These are phyloP conservation scores for Glaucopsyche alexis DNA, from an alignment of 2,888 invertebrate species.

Conservation along the genomic window DNA sequence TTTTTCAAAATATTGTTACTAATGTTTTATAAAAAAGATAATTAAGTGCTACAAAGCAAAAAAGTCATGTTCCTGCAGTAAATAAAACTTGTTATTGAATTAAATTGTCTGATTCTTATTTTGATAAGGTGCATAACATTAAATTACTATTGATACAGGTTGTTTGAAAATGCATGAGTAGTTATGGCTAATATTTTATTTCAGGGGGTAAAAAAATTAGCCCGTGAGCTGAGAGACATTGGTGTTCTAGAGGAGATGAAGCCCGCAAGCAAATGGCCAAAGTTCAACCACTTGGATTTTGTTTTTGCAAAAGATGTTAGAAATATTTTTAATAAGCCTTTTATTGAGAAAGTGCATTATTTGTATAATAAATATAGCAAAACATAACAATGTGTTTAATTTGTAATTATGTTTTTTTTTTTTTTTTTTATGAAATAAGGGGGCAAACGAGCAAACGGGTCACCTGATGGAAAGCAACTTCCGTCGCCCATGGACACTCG, in stretches of 20 bases:
- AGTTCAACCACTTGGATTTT: conserved; percentile 73
- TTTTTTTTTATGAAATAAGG: too few relatives aligned
- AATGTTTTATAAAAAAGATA: background rate
- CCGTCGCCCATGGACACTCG: too few relatives aligned
- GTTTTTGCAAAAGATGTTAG: conserved; percentile 67
- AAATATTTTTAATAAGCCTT: conserved; percentile 56
- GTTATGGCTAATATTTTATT: conserved; percentile 35
- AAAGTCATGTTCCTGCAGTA: background rate
- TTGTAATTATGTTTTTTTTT: background rate
- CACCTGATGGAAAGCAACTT: too few relatives aligned
- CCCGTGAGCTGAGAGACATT: conserved; percentile 50
- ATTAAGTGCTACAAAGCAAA: background rate
- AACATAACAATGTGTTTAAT: conserved; percentile 7
- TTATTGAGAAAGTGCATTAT: conserved; percentile 52
- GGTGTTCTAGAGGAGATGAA: conserved; percentile 56
- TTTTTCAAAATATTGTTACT: conserved; percentile 11
- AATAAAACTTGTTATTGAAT: background rate
- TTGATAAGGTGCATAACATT: too few relatives aligned
- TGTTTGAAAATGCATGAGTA: too few relatives aligned
- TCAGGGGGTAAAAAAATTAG: conserved; percentile 65
- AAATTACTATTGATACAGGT: too few relatives aligned
- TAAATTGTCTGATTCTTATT: too few relatives aligned
- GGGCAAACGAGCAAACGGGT: too few relatives aligned
- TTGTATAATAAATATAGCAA: conserved; percentile 61
- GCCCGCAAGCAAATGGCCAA: conserved; percentile 61